Conservation (phyloP, 2,797 vertebrate species). For the Micromesistius poutassou region DNA sequence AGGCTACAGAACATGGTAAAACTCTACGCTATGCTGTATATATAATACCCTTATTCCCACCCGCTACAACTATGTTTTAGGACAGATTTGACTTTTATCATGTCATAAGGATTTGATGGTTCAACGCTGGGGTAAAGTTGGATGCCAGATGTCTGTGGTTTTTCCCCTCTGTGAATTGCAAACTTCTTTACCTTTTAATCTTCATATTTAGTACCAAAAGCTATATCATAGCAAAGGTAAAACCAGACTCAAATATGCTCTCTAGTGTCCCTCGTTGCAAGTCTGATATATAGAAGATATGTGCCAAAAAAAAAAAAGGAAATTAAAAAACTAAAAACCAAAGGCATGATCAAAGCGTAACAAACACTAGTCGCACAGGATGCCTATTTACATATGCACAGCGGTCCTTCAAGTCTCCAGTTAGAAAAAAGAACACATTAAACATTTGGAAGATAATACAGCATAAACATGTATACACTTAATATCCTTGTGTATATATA, state of each 20-base stretch:
- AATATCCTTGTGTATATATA: constrained; percentile 70
- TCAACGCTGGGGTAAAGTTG: not conserved
- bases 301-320: constrained; percentile 30
- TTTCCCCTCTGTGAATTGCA: not conserved
- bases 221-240: not conserved
- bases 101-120: not conserved
- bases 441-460: constrained; percentile 76
- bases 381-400: constrained; percentile 95
- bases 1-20: not conserved
- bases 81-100: not conserved
- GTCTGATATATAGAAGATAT: not conserved
- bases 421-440: constrained; percentile 75
- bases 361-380: constrained; percentile 88
- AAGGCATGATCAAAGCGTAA: constrained; percentile 69
- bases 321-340: constrained; percentile 36
- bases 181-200: not conserved
- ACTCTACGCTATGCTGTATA: not conserved
- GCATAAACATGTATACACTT: constrained; percentile 82
- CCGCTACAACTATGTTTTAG: not conserved
- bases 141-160: not conserved
- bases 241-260: not conserved
- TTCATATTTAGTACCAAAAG: not conserved
- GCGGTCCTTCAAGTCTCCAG: constrained; percentile 98
- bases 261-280: not conserved
- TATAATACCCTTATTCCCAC: not conserved